Evolutionary conservation across 2,888 invertebrate genomes (phyloP).

Genomic region (Apodemia zela): DNA sequence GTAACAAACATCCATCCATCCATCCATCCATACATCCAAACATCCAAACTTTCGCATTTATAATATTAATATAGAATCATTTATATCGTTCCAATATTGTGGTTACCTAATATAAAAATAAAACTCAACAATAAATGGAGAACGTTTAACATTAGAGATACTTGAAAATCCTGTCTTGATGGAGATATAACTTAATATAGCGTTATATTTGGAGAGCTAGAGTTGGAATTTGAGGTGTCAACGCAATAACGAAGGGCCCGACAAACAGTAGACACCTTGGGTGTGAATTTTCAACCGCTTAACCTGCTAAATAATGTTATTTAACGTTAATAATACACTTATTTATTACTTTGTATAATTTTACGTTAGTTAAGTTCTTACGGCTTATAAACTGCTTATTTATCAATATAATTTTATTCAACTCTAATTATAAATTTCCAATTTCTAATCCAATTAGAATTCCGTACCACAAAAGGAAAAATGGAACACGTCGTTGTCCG

Average conservation of each 20-base stretch:
- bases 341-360: background rate
- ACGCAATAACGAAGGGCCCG: slow-evolving; percentile 5
- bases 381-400: no score
- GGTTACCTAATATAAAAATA: no score
- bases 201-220: background rate
- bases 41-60: no score
- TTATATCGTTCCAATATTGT: background rate
- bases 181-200: background rate
- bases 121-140: background rate
- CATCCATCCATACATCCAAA: no score
- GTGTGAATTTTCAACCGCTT: slow-evolving; percentile 4
- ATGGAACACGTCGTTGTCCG: no score
- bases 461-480: no score
- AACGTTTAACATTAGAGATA: background rate
- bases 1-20: no score
- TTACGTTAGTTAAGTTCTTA: background rate
- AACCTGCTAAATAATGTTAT: slow-evolving; percentile 1
- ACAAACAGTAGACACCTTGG: slow-evolving; percentile 6
- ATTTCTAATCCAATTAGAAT: no score
- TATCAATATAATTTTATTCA: no score
- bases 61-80: no score
- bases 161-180: background rate
- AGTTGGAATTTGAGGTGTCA: slow-evolving; percentile 15
- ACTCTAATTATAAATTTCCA: no score
- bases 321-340: background rate